Conservation (phyloP, 2,888 invertebrate genomes). For the Thecocarcelia acutangulata region DNA sequence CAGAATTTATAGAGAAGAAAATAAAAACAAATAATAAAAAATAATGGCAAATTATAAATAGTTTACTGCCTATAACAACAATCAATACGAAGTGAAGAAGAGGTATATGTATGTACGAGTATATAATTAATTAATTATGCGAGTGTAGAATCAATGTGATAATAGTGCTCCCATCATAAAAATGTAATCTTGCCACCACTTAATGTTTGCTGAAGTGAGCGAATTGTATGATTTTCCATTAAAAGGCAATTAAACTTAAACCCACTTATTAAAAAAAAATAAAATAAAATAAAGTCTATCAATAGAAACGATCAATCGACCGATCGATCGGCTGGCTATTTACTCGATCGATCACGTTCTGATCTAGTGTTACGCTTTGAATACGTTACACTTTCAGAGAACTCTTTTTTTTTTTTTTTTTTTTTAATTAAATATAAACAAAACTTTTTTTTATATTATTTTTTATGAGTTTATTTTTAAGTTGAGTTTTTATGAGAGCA, state of each 20-base stretch:
- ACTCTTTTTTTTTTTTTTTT: constrained; percentile 22
- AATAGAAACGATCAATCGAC: constrained; percentile 17
- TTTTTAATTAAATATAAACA: constrained; percentile 16
- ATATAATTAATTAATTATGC: not conserved
- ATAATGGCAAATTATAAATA: constrained; percentile 50
- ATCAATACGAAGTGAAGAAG: constrained; percentile 18
- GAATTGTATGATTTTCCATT: not conserved
- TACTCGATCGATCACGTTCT: constrained; percentile 63
- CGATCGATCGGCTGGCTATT: constrained; percentile 29
- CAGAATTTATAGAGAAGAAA: constrained; percentile 25
- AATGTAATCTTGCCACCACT: constrained; percentile 31
- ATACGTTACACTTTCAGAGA: constrained; percentile 49
- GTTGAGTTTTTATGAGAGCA: constrained; percentile 8
- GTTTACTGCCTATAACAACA: constrained; percentile 38
- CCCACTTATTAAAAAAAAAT: not conserved
- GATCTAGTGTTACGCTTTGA: constrained; percentile 54
- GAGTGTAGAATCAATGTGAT: not conserved
- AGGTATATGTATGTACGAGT: not conserved
- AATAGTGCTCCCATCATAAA: constrained; percentile 6
- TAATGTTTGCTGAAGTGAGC: not conserved
- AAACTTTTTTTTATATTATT: constrained; percentile 12
- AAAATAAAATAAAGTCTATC: constrained; percentile 1
- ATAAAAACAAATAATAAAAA: constrained; percentile 11
- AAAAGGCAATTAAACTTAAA: constrained; percentile 11
- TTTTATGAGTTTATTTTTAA: constrained; percentile 57